Evolutionary conservation across 1,140 invertebrate genomes (phyloP), one percentile per base, ranked within the genome.

Genomic region (Aleiodes sp.): DNA sequence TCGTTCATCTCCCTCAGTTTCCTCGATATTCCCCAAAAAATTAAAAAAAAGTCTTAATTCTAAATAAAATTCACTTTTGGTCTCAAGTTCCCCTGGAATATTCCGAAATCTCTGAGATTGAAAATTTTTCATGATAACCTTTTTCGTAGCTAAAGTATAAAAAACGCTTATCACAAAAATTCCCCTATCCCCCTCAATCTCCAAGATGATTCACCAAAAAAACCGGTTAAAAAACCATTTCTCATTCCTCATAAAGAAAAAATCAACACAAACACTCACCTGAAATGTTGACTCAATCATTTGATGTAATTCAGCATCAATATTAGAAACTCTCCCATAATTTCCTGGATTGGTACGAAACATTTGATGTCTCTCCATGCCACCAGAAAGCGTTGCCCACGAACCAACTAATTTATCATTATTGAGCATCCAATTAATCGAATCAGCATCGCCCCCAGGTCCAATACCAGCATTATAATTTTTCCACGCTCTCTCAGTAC

Each of bases 401-500:
- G 86, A 81, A 14, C 79, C 74, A 3, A 84, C 76, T 24, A 86
- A 68, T 69, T 88, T 88, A 3, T 88, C 87, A 56, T 82, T 86
- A 39, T 87, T 88, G 68, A 89, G 80, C 84, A 90, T 89, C 87
- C 90, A 90, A 76, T 88, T 88, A 57, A 88, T 88, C 0, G 81
- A 79, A 72, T 89, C 89, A 35, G 85, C 79, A 63, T 87, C 80
- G 12, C 82, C 84, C 19, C 79, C 79, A 0, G 78, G 80, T 24
- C 80, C 82, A 65, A 82, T 79, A 0, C 76, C 73, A 2, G 76
- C 28, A 6, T 73, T 70, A 35, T 85, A 85, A 81, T 87, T 88
- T 61, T 92, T 93, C 88, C 91, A 91, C 7, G 91, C 90, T 75
- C 92, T 87, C 80, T 93, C 92, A 0, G 90, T 94, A 73, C 93